Percentiles rank a stretch among this genome's conserved stretches.
Evolutionary conservation across 2,797 vertebrate genomes (phyloP).

Genomic region (Smutsia temminckii): DNA sequence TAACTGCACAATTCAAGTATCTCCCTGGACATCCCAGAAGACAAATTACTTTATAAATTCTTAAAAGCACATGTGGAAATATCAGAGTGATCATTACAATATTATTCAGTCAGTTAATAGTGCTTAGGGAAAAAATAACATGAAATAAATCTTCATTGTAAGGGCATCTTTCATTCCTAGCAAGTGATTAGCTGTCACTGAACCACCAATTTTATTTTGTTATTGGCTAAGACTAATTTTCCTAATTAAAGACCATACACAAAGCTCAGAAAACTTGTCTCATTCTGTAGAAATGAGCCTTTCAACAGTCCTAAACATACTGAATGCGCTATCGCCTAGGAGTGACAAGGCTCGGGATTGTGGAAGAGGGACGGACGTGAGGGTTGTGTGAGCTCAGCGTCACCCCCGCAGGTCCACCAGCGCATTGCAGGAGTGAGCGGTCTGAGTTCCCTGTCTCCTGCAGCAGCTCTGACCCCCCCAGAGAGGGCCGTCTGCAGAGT

Average conservation of each 20-base stretch:
- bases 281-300: background rate
- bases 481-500: background rate
- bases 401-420: background rate
- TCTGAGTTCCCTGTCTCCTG: background rate
- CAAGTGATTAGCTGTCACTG: constrained; percentile 60
- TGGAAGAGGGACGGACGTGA: background rate
- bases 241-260: constrained; percentile 54
- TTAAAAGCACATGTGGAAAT: constrained; percentile 64
- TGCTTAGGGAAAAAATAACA: constrained; percentile 44
- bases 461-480: background rate
- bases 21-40: background rate
- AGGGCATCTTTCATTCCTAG: constrained; percentile 67
- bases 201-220: constrained; percentile 63
- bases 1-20: constrained; percentile 23
- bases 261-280: background rate
- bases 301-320: background rate
- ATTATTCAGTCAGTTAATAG: constrained; percentile 74
- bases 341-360: background rate
- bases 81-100: constrained; percentile 64
- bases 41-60: constrained; percentile 63
- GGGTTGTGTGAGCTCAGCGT: too few relatives aligned
- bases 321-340: background rate
- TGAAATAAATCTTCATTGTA: constrained; percentile 67
- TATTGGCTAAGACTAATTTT: constrained; percentile 54
- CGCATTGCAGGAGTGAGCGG: accelerated